A percentile compares a stretch with the other conserved stretches of the same genome.
Evolutionary conservation across 2,797 vertebrate species (phyloP).

Genomic region (Spinibarbus caldwelli): DNA sequence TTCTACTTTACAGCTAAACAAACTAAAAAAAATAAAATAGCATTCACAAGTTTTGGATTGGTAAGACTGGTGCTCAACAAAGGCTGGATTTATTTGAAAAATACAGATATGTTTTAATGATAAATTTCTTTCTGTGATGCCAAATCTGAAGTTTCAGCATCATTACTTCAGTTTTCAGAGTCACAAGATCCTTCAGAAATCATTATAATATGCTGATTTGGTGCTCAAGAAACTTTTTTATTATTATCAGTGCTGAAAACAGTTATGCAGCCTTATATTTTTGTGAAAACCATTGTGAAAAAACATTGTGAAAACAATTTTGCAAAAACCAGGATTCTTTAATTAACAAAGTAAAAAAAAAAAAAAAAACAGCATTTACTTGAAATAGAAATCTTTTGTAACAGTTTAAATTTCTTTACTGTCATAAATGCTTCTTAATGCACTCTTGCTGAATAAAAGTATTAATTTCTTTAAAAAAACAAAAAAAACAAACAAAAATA

Average conservation of each 20-base stretch:
- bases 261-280: background rate
- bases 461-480: background rate
- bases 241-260: background rate
- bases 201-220: background rate
- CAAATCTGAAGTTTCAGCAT: background rate
- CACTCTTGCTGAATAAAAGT: background rate
- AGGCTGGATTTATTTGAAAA: background rate
- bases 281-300: background rate
- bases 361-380: background rate
- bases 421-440: background rate
- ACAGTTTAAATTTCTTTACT: background rate
- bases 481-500: background rate
- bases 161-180: background rate
- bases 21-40: background rate
- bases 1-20: background rate
- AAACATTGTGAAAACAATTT: background rate
- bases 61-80: background rate
- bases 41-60: background rate
- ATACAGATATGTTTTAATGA: background rate
- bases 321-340: no score
- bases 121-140: background rate
- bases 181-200: background rate
- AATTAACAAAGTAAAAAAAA: background rate
- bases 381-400: background rate
- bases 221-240: background rate